These are phyloP conservation scores for crab-eating macaque (Macaca fascicularis) DNA, from an alignment of 2,113 vertebrate species.

Conservation along the genomic window T2T-MFA8v1.1 NC_088395.1:105044501-105045000, in stretches of 20 bases:
- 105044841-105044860: neutral
- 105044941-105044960: too few species aligned
- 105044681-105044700: neutral
- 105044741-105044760: neutral
- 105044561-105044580: slow-evolving; percentile 33
- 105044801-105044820: neutral
- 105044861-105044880: too few species aligned
- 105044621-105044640: neutral
- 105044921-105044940: too few species aligned
- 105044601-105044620: slow-evolving; percentile 36
- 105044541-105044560: neutral
- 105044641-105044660: neutral
- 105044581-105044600: neutral
- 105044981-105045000: slow-evolving; percentile 97
- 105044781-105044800: neutral
- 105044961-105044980: slow-evolving; percentile 91
- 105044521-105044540: slow-evolving; percentile 19
- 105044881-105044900: too few species aligned
- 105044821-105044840: neutral
- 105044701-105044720: neutral
- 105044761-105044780: neutral
- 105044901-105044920: too few species aligned
- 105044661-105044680: slow-evolving; percentile 20
- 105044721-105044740: neutral
- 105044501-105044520: slow-evolving; percentile 31